Evolutionary conservation across 1,140 invertebrate species (phyloP), one percentile per base, ranked within the genome.

Genomic region (Aphelinus atriplicis): DNA sequence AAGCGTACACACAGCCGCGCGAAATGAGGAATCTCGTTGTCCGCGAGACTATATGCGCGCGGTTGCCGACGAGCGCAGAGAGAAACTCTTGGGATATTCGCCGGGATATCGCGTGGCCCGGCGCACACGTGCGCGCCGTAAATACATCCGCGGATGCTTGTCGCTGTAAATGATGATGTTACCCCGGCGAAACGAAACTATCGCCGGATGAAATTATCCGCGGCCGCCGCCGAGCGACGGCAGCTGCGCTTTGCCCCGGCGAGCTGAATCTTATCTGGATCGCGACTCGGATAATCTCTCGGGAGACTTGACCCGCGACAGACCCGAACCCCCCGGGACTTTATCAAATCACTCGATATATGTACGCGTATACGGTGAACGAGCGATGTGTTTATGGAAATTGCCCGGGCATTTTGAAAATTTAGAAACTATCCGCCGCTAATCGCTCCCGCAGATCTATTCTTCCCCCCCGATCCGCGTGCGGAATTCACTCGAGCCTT

Each of bases 71-170:
- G 26, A 26, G 26, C 26, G 7, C 7, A 3, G 7, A 60, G 57
- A 43, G 66, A 69, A 60, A 69, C 67, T 69, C 55, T 56, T 48
- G 26, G 26, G 26, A 26, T 26, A 0, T 26, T 26, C 26, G 26
- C 26, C 26, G 26, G 26, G 26, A 26, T 26, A 26, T 26, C 26
- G 47, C 46, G 47, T 48, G 42, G 9, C 42, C 26, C 42, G 7
- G 48, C 9, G 47, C 67, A 26, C 26, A 69, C 67, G 67, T 60
- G 67, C 47, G 56, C 46, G 26, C 57, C 67, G 57, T 70, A 61
- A 70, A 70, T 70, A 70, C 47, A 42, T 43, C 3, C 2, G 62
- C n/a, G 48, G 10, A 42, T 51, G 4, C 2, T 26, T 42, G 4
- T 7, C 9, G 3, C 9, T 55, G 45, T 65, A 66, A 60, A 60